Percentiles rank a stretch among this genome's conserved stretches.
Evolutionary conservation across 2,888 invertebrate genomes (phyloP).

Genomic region (Drosophila sordidapex): DNA sequence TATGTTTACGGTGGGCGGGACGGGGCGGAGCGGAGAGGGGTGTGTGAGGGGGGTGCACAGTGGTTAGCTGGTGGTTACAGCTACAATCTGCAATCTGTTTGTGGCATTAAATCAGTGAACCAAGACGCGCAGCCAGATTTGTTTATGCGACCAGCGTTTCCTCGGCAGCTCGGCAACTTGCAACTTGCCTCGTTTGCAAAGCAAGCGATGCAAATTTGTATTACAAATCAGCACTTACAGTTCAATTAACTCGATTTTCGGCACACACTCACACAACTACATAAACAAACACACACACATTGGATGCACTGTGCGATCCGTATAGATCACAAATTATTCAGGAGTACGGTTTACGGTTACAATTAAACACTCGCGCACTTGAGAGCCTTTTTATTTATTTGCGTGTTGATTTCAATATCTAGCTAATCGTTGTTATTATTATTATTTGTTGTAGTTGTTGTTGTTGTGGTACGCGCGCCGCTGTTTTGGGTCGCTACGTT

Average conservation of each 20-base stretch:
- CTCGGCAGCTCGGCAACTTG: conserved; percentile 7
- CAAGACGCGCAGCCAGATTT: conserved; percentile 78
- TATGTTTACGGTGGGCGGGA: conserved; percentile 15
- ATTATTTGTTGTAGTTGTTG: conserved; percentile 15
- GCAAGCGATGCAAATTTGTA: conserved; percentile 72
- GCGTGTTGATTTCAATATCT: background rate
- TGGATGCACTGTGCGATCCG: conserved; percentile 9
- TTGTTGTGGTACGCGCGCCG: conserved; percentile 34
- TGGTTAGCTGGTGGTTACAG: conserved; percentile 22
- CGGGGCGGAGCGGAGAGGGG: conserved; percentile 8
- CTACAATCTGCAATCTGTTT: conserved; percentile 78
- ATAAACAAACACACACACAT: conserved; percentile 13
- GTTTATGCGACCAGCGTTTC: conserved; percentile 62
- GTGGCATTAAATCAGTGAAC: conserved; percentile 81
- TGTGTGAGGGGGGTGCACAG: conserved; percentile 1
- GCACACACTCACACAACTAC: conserved; percentile 17
- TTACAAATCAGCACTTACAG: conserved; percentile 73
- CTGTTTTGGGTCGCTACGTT: conserved; percentile 36
- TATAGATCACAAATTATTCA: conserved; percentile 19
- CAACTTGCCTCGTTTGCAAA: conserved; percentile 15
- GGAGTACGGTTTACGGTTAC: conserved; percentile 3
- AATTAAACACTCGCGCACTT: conserved; percentile 21
- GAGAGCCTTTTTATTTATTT: conserved; percentile 8
- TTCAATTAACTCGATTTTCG: conserved; percentile 65
- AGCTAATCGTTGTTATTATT: conserved; percentile 18